These are phyloP conservation scores for Zelleria hepariella DNA, from an alignment of 2,888 invertebrate genomes.

Conservation along the genomic window DNA sequence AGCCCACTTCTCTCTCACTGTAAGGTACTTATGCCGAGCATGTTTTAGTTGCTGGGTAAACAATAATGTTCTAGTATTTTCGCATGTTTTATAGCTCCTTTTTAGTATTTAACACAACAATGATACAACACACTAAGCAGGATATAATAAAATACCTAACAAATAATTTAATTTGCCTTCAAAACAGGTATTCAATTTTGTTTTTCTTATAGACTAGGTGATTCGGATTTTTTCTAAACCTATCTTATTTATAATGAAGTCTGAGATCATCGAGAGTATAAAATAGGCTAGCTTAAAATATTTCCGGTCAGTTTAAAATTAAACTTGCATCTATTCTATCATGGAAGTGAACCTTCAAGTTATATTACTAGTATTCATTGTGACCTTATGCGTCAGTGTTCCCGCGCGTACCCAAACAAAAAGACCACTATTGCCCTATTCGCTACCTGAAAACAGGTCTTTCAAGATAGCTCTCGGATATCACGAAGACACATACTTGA, in stretches of 20 bases:
- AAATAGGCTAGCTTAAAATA: background rate
- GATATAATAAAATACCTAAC: background rate
- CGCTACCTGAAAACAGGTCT: constrained; percentile 33
- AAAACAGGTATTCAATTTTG: too few relatives aligned
- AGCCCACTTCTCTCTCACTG: too few relatives aligned
- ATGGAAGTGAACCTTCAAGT: background rate
- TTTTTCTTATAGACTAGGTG: too few relatives aligned
- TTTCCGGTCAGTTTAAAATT: background rate
- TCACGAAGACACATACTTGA: constrained; percentile 47
- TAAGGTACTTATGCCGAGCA: too few relatives aligned
- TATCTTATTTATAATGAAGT: too few relatives aligned
- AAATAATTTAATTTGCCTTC: too few relatives aligned
- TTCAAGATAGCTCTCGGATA: constrained; percentile 41
- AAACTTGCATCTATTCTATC: background rate
- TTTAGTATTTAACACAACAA: background rate
- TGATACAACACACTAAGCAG: background rate
- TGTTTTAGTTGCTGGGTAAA: too few relatives aligned
- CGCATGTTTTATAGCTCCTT: too few relatives aligned
- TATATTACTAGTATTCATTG: background rate
- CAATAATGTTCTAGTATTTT: too few relatives aligned
- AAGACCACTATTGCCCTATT: constrained; percentile 16
- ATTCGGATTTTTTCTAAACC: too few relatives aligned
- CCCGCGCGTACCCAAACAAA: background rate
- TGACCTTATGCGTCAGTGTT: background rate
- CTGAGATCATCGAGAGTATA: background rate